Evolutionary conservation across 37 sponge, comb jelly and placozoan genomes (phyloP).

Genomic region (Spongia lamella): DNA sequence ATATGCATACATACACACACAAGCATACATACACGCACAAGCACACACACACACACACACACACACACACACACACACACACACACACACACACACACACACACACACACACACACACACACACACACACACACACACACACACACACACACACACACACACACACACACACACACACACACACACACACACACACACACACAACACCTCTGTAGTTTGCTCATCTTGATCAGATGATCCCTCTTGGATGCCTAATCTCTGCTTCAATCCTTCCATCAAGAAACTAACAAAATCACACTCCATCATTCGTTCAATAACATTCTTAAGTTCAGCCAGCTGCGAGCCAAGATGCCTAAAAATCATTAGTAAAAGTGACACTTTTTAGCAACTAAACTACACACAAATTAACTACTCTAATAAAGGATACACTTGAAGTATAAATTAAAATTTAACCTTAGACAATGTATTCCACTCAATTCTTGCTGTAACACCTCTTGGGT

Average conservation of each 20-base stretch:
- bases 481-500: slow-evolving; percentile 89
- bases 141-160: too few relatives aligned
- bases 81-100: too few relatives aligned
- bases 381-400: not conserved
- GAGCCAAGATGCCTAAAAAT: slow-evolving; percentile 81
- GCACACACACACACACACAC: too few relatives aligned
- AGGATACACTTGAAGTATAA: not conserved
- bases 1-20: too few relatives aligned
- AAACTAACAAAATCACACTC: slow-evolving; percentile 89
- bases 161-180: not conserved
- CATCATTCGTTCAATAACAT: slow-evolving; percentile 89
- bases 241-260: slow-evolving; percentile 6
- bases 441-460: slow-evolving; percentile 85
- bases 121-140: too few relatives aligned
- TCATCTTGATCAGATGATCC: not conserved
- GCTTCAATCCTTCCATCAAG: slow-evolving; percentile 54
- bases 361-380: not conserved
- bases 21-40: too few relatives aligned
- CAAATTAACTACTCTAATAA: not conserved
- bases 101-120: too few relatives aligned
- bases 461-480: slow-evolving; percentile 84
- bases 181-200: slow-evolving; percentile 2
- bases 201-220: not conserved
- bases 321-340: slow-evolving; percentile 89
- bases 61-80: too few relatives aligned